Evolutionary conservation across 2,888 invertebrate species (phyloP).

Genomic region (Lissocephala sabroskyi): DNA sequence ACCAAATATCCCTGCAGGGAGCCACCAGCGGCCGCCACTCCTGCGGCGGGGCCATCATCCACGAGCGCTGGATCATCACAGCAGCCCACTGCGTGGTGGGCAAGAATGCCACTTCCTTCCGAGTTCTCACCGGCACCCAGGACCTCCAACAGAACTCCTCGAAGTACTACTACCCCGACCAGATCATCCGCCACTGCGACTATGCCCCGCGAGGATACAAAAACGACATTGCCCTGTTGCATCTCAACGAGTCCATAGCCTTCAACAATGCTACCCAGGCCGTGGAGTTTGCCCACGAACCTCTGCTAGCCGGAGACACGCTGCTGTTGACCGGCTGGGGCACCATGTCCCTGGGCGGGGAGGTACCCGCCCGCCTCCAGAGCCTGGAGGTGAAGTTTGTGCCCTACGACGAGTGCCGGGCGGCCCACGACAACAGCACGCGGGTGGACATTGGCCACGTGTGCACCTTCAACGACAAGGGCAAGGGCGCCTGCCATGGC

Average conservation of each 20-base stretch:
- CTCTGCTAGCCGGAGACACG: conserved; percentile 72
- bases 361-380: conserved; percentile 75
- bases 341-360: conserved; percentile 73
- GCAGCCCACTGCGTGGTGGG: conserved; percentile 68
- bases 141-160: conserved; percentile 48
- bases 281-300: conserved; percentile 72
- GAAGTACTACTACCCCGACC: conserved; percentile 53
- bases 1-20: conserved; percentile 69
- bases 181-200: conserved; percentile 57
- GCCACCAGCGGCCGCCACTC: conserved; percentile 48
- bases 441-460: conserved; percentile 76
- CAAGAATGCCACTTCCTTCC: conserved; percentile 34
- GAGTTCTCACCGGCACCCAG: conserved; percentile 65
- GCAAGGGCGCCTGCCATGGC: conserved; percentile 74
- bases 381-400: conserved; percentile 75
- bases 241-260: conserved; percentile 75
- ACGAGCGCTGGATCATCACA: conserved; percentile 64
- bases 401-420: conserved; percentile 74
- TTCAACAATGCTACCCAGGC: conserved; percentile 75
- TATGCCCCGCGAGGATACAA: conserved; percentile 59
- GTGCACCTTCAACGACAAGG: conserved; percentile 76
- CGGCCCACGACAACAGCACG: conserved; percentile 72
- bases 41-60: conserved; percentile 70
- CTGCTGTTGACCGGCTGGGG: conserved; percentile 79
- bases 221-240: conserved; percentile 81